Percentiles rank a stretch among this genome's conserved stretches.
Evolutionary conservation across 2,888 invertebrate species (phyloP).

Genomic region (Dioctria linearis): DNA sequence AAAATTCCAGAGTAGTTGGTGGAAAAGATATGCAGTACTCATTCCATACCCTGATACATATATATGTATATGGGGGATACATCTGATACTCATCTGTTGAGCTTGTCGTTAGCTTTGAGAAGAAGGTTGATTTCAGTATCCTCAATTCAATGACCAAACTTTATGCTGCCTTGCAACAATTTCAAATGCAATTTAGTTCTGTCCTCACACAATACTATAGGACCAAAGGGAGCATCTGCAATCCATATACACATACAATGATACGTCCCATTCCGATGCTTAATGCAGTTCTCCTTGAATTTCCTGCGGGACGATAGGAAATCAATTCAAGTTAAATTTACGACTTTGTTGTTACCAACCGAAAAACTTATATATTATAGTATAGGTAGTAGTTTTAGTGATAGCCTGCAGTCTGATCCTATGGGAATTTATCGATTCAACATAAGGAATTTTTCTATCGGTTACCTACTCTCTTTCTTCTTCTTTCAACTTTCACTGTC

Average conservation of each 20-base stretch:
- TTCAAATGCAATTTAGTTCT: not conserved
- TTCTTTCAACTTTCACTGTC: not conserved
- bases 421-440: constrained; percentile 3
- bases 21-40: too few relatives aligned
- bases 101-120: too few relatives aligned
- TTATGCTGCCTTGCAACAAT: too few relatives aligned
- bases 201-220: not conserved
- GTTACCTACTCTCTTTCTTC: not conserved
- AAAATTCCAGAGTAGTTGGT: too few relatives aligned
- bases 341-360: constrained; percentile 8
- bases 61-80: too few relatives aligned
- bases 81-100: too few relatives aligned
- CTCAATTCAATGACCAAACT: too few relatives aligned
- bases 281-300: not conserved
- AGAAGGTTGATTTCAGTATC: too few relatives aligned
- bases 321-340: constrained; percentile 10
- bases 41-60: too few relatives aligned
- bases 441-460: not conserved
- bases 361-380: not conserved
- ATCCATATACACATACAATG: not conserved
- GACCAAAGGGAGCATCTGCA: not conserved
- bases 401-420: constrained; percentile 13
- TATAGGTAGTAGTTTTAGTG: not conserved
- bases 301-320: constrained; percentile 13
- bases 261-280: not conserved